Base-by-base conservation (phyloP, 2,888 invertebrate species). In the Callimorpha dominula region DNA sequence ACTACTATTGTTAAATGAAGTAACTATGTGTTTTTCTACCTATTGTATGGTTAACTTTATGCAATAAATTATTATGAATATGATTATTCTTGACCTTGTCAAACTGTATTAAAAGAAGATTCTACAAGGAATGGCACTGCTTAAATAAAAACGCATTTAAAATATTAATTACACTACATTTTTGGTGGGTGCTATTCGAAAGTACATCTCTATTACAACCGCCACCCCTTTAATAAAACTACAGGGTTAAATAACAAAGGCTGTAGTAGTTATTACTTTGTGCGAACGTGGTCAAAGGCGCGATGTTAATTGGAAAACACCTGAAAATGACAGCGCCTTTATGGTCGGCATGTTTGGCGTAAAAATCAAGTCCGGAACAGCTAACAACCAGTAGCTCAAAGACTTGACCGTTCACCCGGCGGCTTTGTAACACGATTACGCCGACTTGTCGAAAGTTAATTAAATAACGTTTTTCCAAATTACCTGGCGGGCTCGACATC, bases 381-480 rank as follows among this genome's bases (percentile, higher is more conserved):
- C 62, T 31, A 82, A 81, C 86, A 82, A 86, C 86, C 81, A 77
- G 84, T 82, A 85, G 88, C 91, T 92, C 94, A 94, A 94, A 94
- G 94, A 93, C 93, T 92, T 93, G 94, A 93, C 95, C 94, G 90
- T 90, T 89, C 89, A 88, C 89, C 90, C 90, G 85, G 89, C 90
- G 91, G 94, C 95, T 95, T 95, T 95, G 95, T 95, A 95, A 95
- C 93, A 87, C 94, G 95, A 95, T 95, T 95, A 95, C 93, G 88
- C 91, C 85, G 92, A 95, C 94, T 95, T 95, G 95, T 95, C 95
- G 94, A 95, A 95, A 95, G 93, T 95, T 95, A 95, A 95, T 95
- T 95, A 95, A 95, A 95, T 95, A 95, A 93, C 94, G 95, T 95
- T 95, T 95, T 95, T 95, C 94, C 91, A 92, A 95, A 95, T 94